Conservation (phyloP, 2,888 invertebrate species). For the Drosophila nr. perissopoda region DNA sequence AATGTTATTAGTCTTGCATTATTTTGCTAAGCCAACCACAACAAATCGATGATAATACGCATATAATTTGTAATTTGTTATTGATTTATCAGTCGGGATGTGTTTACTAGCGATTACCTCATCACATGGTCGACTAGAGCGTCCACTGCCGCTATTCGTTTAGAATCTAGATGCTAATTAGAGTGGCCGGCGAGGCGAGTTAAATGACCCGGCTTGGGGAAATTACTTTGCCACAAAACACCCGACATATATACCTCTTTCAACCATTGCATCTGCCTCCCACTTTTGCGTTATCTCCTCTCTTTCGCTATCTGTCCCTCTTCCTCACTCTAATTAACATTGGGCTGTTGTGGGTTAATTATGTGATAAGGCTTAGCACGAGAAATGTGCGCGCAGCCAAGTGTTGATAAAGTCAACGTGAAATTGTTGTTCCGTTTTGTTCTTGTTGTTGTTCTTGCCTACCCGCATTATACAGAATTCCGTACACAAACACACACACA, state of each 20-base stretch:
- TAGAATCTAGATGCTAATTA: constrained; percentile 67
- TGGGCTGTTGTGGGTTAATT: constrained; percentile 43
- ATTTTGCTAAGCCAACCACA: constrained; percentile 24
- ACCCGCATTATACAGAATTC: constrained; percentile 26
- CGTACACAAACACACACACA: constrained; percentile 8
- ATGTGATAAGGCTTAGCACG: constrained; percentile 44
- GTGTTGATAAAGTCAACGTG: constrained; percentile 41
- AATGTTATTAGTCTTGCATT: constrained; percentile 34
- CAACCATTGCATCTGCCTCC: neutral
- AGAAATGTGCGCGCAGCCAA: constrained; percentile 32
- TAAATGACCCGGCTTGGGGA: constrained; percentile 64
- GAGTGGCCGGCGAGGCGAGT: constrained; percentile 47
- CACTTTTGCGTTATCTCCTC: neutral
- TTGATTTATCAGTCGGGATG: constrained; percentile 36
- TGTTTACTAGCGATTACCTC: constrained; percentile 51
- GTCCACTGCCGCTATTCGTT: constrained; percentile 38
- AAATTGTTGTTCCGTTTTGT: constrained; percentile 6
- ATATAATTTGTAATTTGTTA: constrained; percentile 15
- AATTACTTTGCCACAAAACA: constrained; percentile 17
- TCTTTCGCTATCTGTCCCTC: neutral
- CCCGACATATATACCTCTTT: neutral
- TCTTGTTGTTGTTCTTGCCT: constrained; percentile 23
- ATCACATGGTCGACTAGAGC: constrained; percentile 41
- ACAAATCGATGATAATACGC: constrained; percentile 9
- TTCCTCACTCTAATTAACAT: constrained; percentile 25